Evolutionary conservation across 2,113 vertebrate genomes (phyloP), one percentile per base, ranked within the genome.

Genomic region (Caranx ignobilis): DNA sequence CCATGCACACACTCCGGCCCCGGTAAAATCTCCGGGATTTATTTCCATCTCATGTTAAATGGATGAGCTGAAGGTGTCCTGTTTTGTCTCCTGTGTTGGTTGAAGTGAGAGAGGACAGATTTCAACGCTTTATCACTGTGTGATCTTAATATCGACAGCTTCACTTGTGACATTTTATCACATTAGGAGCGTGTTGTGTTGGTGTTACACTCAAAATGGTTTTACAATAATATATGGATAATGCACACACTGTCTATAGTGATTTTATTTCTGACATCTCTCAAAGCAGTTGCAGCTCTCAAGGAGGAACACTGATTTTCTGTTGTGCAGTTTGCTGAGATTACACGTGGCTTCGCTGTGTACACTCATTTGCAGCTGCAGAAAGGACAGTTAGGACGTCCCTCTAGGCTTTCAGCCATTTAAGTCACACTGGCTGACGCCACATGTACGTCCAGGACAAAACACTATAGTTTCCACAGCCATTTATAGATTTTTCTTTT

Each of bases 21-120:
- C 21, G 62, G 64, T 74, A 60, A 79, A 88, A 64, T 77, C 71
- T 59, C 71, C 13, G 2, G 26, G 55, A 37, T 18, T 69, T 84
- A 81, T 90, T 89, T 86, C 86, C 72, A 87, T 87, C 82, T 88
- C 78, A 87, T 89, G 86, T 83, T 83, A 88, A 88, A 89, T 89
- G 79, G 77, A 89, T 91, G 71, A 89, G 69, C 74, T 26, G 31
- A 74, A 76, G 75, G 73, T 79, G 63, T 82, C 65, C 83, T 74
- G 77, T 77, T 83, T 79, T 81, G 63, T 71, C 70, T 72, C 59
- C 31, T 11, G 70, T 11, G 2, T 43, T 75, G 59, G 18, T 57
- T 77, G 41, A 57, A 10, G 55, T 41, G 61, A 83, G 54, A 57
- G 55, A 67, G 2, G 41, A 71, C 52, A 13, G 39, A 39, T 72